These are phyloP conservation scores for Axis porcinus DNA, from an alignment of 2,113 vertebrate species.

Conservation along the genomic window DNA sequence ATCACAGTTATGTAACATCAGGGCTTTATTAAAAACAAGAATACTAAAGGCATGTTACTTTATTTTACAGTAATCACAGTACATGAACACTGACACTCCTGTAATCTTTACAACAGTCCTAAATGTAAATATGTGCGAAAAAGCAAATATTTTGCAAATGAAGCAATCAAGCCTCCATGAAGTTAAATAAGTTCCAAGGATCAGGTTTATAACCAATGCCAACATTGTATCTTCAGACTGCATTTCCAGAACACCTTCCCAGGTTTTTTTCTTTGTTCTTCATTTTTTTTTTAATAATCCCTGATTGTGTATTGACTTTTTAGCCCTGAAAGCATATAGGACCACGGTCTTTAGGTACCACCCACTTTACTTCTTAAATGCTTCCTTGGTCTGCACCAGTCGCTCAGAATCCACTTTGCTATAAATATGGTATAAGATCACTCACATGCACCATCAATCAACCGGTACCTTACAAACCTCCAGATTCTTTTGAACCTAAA, in stretches of 20 bases:
- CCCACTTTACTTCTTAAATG: neutral
- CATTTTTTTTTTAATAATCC: neutral
- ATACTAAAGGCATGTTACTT: neutral
- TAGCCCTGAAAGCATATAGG: neutral
- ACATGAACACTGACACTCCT: neutral
- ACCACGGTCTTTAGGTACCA: neutral
- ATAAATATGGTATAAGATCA: neutral
- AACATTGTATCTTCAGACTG: neutral
- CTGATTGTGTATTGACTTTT: neutral
- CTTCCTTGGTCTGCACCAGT: neutral
- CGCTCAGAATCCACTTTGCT: neutral
- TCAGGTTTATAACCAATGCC: neutral
- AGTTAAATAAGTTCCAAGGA: neutral
- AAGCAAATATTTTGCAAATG: neutral
- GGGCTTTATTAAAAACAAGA: neutral
- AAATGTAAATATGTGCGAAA: neutral
- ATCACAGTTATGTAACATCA: neutral
- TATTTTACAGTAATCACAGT: neutral
- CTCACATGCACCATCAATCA: neutral
- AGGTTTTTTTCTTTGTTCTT: neutral
- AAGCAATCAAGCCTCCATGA: neutral
- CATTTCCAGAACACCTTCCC: neutral
- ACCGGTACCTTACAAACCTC: neutral
- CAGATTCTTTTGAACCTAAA: neutral
- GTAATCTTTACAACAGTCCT: neutral